Percentiles rank a stretch among this genome's conserved stretches.
Conservation (phyloP, 23 tunicate genomes). For the Styela plicata region DNA sequence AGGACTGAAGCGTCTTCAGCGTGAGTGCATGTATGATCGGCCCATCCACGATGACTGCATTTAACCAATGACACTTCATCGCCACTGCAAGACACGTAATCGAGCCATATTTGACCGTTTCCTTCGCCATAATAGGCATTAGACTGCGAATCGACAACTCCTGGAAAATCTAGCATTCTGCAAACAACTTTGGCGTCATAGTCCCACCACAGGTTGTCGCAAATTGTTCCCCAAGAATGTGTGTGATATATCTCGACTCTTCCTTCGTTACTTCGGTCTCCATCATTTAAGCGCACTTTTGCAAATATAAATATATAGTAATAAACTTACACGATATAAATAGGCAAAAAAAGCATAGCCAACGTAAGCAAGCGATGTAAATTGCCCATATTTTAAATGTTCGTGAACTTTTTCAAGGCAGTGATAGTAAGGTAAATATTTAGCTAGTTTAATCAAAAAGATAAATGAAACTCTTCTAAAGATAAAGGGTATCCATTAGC, state of each 20-base stretch:
- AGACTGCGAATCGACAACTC: neutral
- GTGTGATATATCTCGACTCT: slow-evolving; percentile 36
- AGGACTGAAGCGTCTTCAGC: slow-evolving; percentile 36
- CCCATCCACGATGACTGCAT: slow-evolving; percentile 34
- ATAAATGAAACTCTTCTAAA: too few relatives aligned
- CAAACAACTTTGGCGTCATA: slow-evolving; percentile 19
- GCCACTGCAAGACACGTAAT: slow-evolving; percentile 33
- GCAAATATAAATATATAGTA: too few relatives aligned
- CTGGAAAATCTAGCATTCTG: neutral
- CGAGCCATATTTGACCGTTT: slow-evolving; percentile 27
- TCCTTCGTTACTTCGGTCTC: too few relatives aligned
- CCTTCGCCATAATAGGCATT: slow-evolving; percentile 22
- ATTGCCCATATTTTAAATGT: too few relatives aligned
- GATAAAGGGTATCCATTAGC: too few relatives aligned
- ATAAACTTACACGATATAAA: too few relatives aligned
- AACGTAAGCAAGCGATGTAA: too few relatives aligned
- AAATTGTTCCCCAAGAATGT: slow-evolving; percentile 40
- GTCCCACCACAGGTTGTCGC: slow-evolving; percentile 34
- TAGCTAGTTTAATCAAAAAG: too few relatives aligned
- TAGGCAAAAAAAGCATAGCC: too few relatives aligned
- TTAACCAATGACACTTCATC: slow-evolving; percentile 23
- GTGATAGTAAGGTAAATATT: too few relatives aligned
- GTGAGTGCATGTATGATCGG: slow-evolving; percentile 19
- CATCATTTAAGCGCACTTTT: too few relatives aligned
- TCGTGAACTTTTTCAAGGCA: too few relatives aligned